Percentiles rank a stretch among this genome's conserved stretches.
Evolutionary conservation across 2,888 invertebrate genomes (phyloP).

Genomic region (Podabrus alpinus): DNA sequence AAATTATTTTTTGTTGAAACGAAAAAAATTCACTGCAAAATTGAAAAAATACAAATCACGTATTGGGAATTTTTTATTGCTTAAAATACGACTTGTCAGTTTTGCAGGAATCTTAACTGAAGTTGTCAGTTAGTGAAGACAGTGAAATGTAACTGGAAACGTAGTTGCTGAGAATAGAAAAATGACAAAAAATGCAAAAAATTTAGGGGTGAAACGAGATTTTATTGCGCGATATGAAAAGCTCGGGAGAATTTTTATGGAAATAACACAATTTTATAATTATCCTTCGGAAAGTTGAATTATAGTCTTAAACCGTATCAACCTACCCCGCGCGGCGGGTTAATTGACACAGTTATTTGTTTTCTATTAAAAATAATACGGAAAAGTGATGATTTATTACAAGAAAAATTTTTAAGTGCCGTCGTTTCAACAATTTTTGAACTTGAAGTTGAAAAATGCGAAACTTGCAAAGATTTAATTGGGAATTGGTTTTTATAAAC

Average conservation of each 20-base stretch:
- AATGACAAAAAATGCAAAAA: conserved; percentile 1
- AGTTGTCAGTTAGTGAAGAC: neutral
- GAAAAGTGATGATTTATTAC: neutral
- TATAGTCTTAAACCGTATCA: neutral
- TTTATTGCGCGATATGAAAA: neutral
- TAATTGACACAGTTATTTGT: neutral
- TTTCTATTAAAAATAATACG: neutral
- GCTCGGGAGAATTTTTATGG: neutral
- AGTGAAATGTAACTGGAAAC: neutral
- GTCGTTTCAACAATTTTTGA: neutral
- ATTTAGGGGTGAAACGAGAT: neutral
- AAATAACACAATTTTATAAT: neutral
- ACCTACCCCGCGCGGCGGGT: neutral
- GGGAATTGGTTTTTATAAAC: neutral
- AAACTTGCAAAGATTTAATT: neutral
- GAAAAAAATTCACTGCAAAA: neutral
- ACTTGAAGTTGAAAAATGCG: neutral
- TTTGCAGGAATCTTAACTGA: neutral
- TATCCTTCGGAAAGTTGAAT: neutral
- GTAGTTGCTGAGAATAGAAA: neutral
- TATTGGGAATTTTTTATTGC: neutral
- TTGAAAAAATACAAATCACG: neutral
- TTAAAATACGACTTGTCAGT: neutral
- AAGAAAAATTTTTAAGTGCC: neutral
- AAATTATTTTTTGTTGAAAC: neutral